Conservation (phyloP, 2,113 vertebrate genomes). For the Mobula hypostoma region DNA sequence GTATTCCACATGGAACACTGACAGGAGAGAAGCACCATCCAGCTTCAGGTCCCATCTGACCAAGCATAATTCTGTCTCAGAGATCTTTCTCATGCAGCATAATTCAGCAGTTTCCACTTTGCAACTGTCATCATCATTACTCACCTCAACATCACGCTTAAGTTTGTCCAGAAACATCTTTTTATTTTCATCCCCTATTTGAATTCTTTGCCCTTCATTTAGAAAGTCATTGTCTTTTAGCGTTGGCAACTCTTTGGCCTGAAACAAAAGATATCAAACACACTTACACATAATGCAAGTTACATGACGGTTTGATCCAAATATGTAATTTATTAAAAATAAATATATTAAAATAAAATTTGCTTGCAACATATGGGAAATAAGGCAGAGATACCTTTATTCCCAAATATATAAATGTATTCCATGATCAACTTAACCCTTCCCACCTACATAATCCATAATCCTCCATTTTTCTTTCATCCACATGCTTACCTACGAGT, state of each 20-base stretch:
- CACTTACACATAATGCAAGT: not conserved
- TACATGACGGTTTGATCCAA: not conserved
- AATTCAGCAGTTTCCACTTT: not conserved
- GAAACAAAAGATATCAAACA: not conserved
- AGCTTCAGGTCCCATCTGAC: not conserved
- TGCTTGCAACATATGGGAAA: not conserved
- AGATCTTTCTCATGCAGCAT: not conserved
- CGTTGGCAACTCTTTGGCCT: slow-evolving; percentile 93
- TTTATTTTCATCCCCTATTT: slow-evolving; percentile 86
- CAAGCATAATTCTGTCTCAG: not conserved
- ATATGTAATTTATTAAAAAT: not conserved
- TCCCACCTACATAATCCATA: too few species aligned
- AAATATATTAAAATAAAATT: not conserved
- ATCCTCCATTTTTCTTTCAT: too few species aligned
- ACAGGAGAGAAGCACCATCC: not conserved
- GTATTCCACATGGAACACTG: not conserved
- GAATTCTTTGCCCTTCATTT: slow-evolving; percentile 86
- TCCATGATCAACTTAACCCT: too few species aligned
- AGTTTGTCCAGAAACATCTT: slow-evolving; percentile 89
- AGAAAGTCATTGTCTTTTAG: slow-evolving; percentile 95
- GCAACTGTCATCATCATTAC: not conserved
- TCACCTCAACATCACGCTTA: slow-evolving; percentile 84
- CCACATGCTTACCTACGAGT: too few species aligned
- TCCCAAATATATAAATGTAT: too few species aligned
- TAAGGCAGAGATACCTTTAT: not conserved